These are phyloP conservation scores for Phenacoccus solenopsis DNA, from an alignment of 1,140 invertebrate genomes.

Conservation along the genomic window DNA sequence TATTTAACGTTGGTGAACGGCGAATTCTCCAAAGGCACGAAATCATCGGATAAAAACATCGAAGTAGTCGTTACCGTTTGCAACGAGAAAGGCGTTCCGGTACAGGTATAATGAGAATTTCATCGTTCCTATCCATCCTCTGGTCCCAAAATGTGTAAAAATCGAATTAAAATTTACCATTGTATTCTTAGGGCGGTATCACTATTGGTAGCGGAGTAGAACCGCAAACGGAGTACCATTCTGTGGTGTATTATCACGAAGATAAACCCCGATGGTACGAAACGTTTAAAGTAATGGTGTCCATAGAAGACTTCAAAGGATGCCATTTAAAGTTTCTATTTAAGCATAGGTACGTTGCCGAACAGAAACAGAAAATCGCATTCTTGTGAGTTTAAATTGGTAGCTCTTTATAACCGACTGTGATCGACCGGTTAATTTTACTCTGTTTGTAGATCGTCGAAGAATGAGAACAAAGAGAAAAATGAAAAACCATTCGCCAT, in stretches of 20 bases:
- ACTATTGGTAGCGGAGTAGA: conserved; percentile 61
- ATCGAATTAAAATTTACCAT: not conserved
- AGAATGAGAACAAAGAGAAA: conserved; percentile 76
- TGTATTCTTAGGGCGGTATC: conserved; percentile 47
- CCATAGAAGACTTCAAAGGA: conserved; percentile 80
- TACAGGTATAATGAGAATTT: conserved; percentile 41
- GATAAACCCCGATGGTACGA: conserved; percentile 87
- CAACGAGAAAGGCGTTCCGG: conserved; percentile 56
- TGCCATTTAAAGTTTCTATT: conserved; percentile 85
- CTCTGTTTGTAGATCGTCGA: conserved; percentile 39
- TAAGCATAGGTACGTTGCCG: conserved; percentile 55
- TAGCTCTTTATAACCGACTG: not conserved
- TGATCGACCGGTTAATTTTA: not conserved
- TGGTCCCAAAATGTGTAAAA: not conserved
- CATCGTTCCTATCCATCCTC: not conserved
- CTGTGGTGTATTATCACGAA: conserved; percentile 87
- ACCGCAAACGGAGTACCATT: conserved; percentile 65
- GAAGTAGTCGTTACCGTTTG: conserved; percentile 75
- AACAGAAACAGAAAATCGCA: not conserved
- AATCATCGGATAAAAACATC: conserved; percentile 81
- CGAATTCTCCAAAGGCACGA: conserved; percentile 72
- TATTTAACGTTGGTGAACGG: conserved; percentile 76
- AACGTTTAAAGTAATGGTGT: conserved; percentile 78
- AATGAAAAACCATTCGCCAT: conserved; percentile 83
- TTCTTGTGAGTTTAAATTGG: not conserved